phyloP scores from a whole-genome alignment of 2,113 vertebrate genomes.

The Poeciliopsis occidentalis region DNA sequence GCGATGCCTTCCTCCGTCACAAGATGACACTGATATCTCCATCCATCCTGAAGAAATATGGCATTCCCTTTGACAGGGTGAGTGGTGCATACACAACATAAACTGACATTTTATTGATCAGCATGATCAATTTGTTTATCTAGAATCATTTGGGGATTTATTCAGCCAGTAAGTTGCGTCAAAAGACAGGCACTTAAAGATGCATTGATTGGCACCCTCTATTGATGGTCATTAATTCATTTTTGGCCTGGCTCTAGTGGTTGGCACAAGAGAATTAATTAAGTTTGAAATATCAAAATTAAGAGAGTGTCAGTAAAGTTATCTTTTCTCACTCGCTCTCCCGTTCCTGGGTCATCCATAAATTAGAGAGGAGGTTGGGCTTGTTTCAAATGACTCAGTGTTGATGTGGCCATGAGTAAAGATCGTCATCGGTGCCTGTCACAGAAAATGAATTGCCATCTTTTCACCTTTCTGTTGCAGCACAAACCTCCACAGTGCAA shows the following conservation, averaged over 20 bases:
- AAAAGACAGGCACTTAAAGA: not conserved
- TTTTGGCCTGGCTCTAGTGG: not conserved
- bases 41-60: slow-evolving; percentile 96
- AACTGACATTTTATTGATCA: not conserved
- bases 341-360: not conserved
- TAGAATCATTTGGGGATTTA: not conserved
- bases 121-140: not conserved
- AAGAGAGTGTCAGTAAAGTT: not conserved
- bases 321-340: not conserved
- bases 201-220: not conserved
- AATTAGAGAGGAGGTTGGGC: slow-evolving; percentile 13
- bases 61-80: slow-evolving; percentile 96
- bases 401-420: slow-evolving; percentile 15
- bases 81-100: slow-evolving; percentile 41
- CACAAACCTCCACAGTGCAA: slow-evolving; percentile 7
- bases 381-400: slow-evolving; percentile 36
- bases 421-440: slow-evolving; percentile 21
- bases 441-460: slow-evolving; percentile 38
- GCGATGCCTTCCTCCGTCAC: slow-evolving; percentile 96
- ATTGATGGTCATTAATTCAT: not conserved
- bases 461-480: slow-evolving; percentile 9
- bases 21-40: slow-evolving; percentile 99
- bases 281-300: not conserved
- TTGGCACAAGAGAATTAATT: not conserved
- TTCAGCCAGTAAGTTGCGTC: not conserved